phyloP scores from a whole-genome alignment of 2,797 vertebrate species.

The Tenualosa ilisha region DNA sequence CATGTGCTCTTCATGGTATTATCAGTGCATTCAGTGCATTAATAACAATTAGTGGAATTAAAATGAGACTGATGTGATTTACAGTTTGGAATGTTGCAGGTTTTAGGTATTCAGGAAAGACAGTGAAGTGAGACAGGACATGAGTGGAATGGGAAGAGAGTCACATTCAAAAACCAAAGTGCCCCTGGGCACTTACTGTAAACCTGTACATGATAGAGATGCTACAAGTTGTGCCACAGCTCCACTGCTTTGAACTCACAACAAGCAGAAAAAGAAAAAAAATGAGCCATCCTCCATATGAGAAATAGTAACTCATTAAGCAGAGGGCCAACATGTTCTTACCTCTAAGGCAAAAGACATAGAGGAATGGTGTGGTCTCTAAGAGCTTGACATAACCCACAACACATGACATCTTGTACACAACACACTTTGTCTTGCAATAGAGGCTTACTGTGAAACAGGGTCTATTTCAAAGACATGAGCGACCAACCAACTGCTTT shows the following conservation, averaged over 20 bases:
- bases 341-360: slow-evolving; percentile 4
- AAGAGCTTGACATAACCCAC: background rate
- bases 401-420: background rate
- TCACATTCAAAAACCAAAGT: background rate
- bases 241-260: background rate
- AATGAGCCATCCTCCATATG: background rate
- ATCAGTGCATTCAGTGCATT: background rate
- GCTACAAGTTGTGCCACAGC: background rate
- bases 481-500: background rate
- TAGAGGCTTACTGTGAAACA: background rate
- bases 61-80: background rate
- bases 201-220: background rate
- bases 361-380: background rate
- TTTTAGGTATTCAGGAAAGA: background rate
- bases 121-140: background rate
- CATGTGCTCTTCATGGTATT: slow-evolving; percentile 12
- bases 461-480: slow-evolving; percentile 10
- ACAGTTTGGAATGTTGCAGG: background rate
- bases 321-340: background rate
- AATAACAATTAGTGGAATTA: background rate
- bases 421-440: slow-evolving; percentile 3
- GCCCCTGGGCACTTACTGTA: background rate
- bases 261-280: background rate
- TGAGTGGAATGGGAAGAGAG: background rate
- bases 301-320: background rate